Base-by-base conservation (phyloP, 2,113 vertebrate species). In the Sterrhoptilus dennistouni region DNA sequence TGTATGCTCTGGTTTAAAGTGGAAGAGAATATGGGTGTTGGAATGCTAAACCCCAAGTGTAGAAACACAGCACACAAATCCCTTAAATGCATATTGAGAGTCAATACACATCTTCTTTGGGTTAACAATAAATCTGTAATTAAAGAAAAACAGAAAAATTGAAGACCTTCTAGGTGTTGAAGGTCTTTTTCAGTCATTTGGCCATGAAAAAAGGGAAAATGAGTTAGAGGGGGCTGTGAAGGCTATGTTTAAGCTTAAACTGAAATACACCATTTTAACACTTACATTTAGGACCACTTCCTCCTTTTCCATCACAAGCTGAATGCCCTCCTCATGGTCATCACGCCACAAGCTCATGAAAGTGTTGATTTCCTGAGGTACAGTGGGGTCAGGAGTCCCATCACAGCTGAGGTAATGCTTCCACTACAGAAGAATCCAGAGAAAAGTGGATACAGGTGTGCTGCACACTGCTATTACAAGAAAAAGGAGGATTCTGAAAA, bases 261-360 rank as follows among this genome's bases (percentile, higher is more conserved):
- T 25, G n/a, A 42, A 76, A 45, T 47, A 35, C 45, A 79, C 9
- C 19, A 59, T 31, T 87, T 63, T 35, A 36, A 81, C 61, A 97
- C 98, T 97, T 87, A 99, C 99, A 91, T 94, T 94, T 23, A 99
- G 93, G 52, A 99, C 98, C 52, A 98, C 56, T 57, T 97, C 94
- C 63, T 98, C 98, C 40, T 98, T 98, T 74, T 97, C 27, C 38
- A 99, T 92, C 82, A 99, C 97, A 9, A 47, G 49, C 14, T 96
- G 93, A 38, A 99, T 56, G 25, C 97, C 97, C 54, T 98, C 95
- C 23, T 98, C 97, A 35, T 75, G 93, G 66, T 99, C 97, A 29
- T 99, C 99, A 87, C 81, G 95, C 98, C 98, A 99, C 74, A 99
- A 91, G 79, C 96, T 99, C 77, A 99, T 98, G 83, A 98, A 99